Evolutionary conservation across 1,140 invertebrate genomes (phyloP), one percentile per base, ranked within the genome.

Genomic region (Fopius arisanus): DNA sequence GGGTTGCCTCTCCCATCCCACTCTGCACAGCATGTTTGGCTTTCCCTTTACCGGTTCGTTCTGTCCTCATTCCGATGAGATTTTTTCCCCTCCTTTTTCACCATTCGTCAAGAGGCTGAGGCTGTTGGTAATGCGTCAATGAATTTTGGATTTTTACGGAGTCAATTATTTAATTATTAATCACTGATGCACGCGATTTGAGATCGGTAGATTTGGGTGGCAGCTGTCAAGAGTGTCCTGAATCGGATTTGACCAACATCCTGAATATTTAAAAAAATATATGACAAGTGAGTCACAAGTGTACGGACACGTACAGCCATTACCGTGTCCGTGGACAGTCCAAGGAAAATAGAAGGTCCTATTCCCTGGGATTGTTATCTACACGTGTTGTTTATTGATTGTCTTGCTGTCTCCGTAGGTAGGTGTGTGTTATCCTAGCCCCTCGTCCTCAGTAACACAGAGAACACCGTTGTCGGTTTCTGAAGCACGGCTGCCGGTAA

Each of bases 351-450:
- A 82, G 82, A 78, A 80, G 82, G 75, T 82, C 78, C 82, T 80
- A 81, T 82, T 33, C 81, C 78, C 72, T 76, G 77, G 81, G 84
- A 86, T 86, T 85, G 85, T 86, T 85, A 87, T 86, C 84, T 85
- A 82, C 85, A 85, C 84, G 84, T 86, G 84, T 83, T 86, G 84
- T 87, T 85, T 85, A 87, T 87, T 82, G 85, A 87, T 87, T 87
- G 81, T 84, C 80, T 79, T 78, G 80, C 79, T 84, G 83, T 83
- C 80, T 83, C 80, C 72, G 71, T 76, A 75, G 77, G 66, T 65
- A 51, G 31, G 51, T 51, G 67, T 23, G 26, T 51, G n/a, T n/a
- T n/a, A 66, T 65, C 51, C 28, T 51, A 31, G 19, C 16, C 48
- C 6, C 40, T 21, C 63, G 28, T 40, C 23, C 28, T 33, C 63